Evolutionary conservation across 2,797 vertebrate genomes (phyloP).

Genomic region (Rhinophrynus dorsalis): DNA sequence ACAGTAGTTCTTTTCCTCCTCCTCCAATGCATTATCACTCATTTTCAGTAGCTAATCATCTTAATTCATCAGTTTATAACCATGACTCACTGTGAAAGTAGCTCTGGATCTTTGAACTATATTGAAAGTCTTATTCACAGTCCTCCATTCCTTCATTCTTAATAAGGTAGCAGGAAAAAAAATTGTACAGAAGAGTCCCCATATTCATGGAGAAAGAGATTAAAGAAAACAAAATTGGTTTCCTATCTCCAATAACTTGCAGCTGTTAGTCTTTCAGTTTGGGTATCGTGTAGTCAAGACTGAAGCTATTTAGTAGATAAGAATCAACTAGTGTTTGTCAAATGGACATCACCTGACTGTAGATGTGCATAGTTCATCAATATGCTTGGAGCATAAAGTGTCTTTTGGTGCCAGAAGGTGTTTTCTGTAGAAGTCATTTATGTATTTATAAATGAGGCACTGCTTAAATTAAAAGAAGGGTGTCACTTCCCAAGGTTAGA

Average conservation of each 20-base stretch:
- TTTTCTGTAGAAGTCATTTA: neutral
- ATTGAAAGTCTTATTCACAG: constrained; percentile 6
- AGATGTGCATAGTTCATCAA: neutral
- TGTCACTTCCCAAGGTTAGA: no score
- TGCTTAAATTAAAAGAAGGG: no score
- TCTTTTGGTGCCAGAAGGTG: neutral
- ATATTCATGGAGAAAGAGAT: constrained; percentile 25
- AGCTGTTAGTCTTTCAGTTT: constrained; percentile 18
- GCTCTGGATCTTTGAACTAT: neutral
- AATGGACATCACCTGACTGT: neutral
- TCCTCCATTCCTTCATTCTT: constrained; percentile 18
- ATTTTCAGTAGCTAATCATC: neutral
- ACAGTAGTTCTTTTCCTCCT: no score
- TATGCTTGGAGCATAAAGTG: neutral
- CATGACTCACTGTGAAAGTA: constrained; percentile 8
- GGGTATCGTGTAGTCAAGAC: constrained; percentile 8
- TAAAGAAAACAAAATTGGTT: constrained; percentile 15
- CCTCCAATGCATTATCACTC: no score
- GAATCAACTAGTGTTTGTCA: neutral
- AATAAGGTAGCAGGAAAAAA: constrained; percentile 26
- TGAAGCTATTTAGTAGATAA: constrained; percentile 16
- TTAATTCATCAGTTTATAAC: constrained; percentile 6
- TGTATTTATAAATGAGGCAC: no score
- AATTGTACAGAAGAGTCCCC: constrained; percentile 6
- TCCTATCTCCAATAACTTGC: neutral